Base-by-base conservation (phyloP, 2,113 vertebrate species). In the Tupaia chinensis region DNA sequence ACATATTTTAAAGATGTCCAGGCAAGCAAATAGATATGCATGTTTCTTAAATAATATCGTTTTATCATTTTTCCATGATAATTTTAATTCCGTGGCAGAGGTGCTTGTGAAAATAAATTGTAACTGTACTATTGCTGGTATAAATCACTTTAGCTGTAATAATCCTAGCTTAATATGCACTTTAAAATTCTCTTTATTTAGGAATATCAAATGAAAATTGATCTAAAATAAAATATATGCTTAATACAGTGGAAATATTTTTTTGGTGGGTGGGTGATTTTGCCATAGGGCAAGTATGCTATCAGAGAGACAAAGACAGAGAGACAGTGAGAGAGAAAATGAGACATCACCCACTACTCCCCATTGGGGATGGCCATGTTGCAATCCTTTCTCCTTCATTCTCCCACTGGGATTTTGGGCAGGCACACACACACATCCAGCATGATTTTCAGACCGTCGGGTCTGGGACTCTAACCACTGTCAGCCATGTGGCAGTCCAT, bases 181-280 rank as follows among this genome's bases (percentile, higher is more conserved):
- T 94, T 95, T 29, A 69, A 60, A 73, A 23, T 95, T 74, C 77
- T 82, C 13, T 96, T 95, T 95, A 87, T 87, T 93, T 91, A 87
- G 10, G 10, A 1, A 27, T 83, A 79, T 88, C 7, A 44, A 72
- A 72, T 91, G 0, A 91, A 89, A 88, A 69, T 91, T 63, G 17
- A 78, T 79, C n/a, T 94, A 80, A 96, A 70, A 22, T 91, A 58
- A 89, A 56, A 91, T 77, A 4, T 73, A 66, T 86, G 9, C 5
- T 86, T 95, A 94, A 89, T 88, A 60, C 7, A 94, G 68, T 84
- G 10, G 70, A 44, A 44, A 44, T 44, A 44, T 44, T 44, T 44
- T 44, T 44, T 44, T 44, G 44, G 44, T 44, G 44, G 44, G 44
- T 44, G 44, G 3, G 44, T 44, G 44, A 44, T 44, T 44, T 44